Conservation (phyloP, 2,113 vertebrate genomes). For the Patagioenas fasciata region DNA sequence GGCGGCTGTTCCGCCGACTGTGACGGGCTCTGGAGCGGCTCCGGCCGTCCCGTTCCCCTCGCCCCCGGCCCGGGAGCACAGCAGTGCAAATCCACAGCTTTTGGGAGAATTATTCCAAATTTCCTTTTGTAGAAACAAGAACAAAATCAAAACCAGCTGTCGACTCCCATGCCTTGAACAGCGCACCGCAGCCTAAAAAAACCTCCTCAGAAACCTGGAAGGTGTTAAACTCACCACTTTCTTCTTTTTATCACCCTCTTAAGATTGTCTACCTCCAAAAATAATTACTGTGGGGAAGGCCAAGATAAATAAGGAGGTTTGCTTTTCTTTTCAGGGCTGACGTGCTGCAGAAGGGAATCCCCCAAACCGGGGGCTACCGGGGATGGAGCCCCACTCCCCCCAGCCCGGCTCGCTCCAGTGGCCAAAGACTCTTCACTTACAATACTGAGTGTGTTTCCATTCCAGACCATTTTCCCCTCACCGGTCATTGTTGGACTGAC, state of each 20-base stretch:
- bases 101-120: not conserved
- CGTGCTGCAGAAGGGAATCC: not conserved
- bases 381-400: not conserved
- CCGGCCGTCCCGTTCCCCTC: not conserved
- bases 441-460: not conserved
- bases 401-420: rapidly evolving
- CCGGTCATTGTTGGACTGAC: not conserved
- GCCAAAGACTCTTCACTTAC: rapidly evolving
- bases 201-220: not conserved
- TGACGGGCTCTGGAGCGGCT: rapidly evolving
- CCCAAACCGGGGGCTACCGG: not conserved
- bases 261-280: not conserved
- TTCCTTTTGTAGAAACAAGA: not conserved
- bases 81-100: not conserved
- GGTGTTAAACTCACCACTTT: not conserved
- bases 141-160: not conserved
- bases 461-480: not conserved
- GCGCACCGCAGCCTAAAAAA: rapidly evolving
- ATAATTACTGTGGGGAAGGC: not conserved
- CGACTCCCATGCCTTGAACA: rapidly evolving
- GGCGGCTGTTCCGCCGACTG: not conserved
- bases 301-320: not conserved
- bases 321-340: not conserved
- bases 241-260: conserved; percentile 14
- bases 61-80: not conserved